Evolutionary conservation across 1,140 invertebrate genomes (phyloP).

Genomic region (Metaphire vulgaris): DNA sequence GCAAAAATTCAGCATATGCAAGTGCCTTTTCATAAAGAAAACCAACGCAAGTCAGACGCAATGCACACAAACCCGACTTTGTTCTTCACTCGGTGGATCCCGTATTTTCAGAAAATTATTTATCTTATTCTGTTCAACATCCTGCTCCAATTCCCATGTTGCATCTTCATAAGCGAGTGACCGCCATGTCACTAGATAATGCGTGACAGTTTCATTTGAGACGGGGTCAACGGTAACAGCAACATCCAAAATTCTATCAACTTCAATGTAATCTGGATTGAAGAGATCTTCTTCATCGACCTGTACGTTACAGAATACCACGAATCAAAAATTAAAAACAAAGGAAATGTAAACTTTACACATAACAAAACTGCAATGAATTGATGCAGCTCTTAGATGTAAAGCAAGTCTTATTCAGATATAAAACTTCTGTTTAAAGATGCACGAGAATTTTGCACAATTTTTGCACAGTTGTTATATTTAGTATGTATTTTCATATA

Average conservation of each 20-base stretch:
- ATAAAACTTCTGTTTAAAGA: too few relatives aligned
- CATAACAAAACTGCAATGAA: too few relatives aligned
- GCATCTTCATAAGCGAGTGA: constrained; percentile 95
- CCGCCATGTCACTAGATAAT: constrained; percentile 97
- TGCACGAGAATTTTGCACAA: too few relatives aligned
- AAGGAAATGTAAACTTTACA: too few relatives aligned
- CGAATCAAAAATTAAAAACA: too few relatives aligned
- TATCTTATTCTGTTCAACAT: constrained; percentile 85
- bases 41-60: background rate
- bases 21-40: too few relatives aligned
- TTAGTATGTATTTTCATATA: too few relatives aligned
- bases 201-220: constrained; percentile 50
- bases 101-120: constrained; percentile 7
- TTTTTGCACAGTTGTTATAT: too few relatives aligned
- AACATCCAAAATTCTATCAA: constrained; percentile 91
- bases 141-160: constrained; percentile 97
- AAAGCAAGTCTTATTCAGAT: too few relatives aligned
- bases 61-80: background rate
- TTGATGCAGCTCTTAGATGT: too few relatives aligned
- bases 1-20: too few relatives aligned
- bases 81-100: constrained; percentile 3
- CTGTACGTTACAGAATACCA: constrained; percentile 20
- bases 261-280: constrained; percentile 97
- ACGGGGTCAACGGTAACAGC: constrained; percentile 47
- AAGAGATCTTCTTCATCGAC: constrained; percentile 89